Base-by-base conservation (phyloP, 2,797 vertebrate genomes). In the Amblyopsis hoosieri region DNA sequence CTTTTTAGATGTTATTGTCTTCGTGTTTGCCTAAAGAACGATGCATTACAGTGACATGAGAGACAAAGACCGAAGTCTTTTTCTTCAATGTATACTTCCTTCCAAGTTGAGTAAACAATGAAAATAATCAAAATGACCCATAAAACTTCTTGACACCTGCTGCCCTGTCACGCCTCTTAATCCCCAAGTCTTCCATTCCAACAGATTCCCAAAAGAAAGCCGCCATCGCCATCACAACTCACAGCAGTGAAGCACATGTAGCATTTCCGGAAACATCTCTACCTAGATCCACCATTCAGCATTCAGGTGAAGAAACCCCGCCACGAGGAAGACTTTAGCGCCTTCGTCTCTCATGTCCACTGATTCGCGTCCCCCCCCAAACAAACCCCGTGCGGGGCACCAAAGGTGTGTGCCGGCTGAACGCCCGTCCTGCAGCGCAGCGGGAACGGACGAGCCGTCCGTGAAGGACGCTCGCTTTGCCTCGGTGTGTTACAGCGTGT, bases 301-400 rank as follows among this genome's bases (percentile, higher is more conserved):
- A 51, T 55, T 71, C 62, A 17, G 33, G 60, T 29, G 53, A 50
- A 7, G 56, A 49, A 57, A 77, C 65, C 57, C 13, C 74, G 59
- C 63, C 62, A 46, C 67, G 63, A 77, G 37, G 17, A 55, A 60
- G 60, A 63, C 60, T 49, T 53, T 45, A 59, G 45, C 33, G 74
- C 79, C 79, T 29, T 85, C 82, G 76, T 87, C 89, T 87, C 84
- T 87, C 84, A 86, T 89, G 85, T 87, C 81, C 82, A 62, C 48
- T 54, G 45, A 31, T 51, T 58, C 67, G 71, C 60, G 33, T 74
- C 54, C 59, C 67, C 67, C 55, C n/a, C 54, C 23, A 29, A 29
- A 29, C 23, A 75, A 70, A 62, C 75, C 75, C 64, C 64, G 55
- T 12, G 60, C 71, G 66, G 76, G 72, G 74, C 60, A 76, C 73